These are phyloP conservation scores for Paedocypris sp. DNA, from an alignment of 2,113 vertebrate genomes.

Conservation along the genomic window DNA sequence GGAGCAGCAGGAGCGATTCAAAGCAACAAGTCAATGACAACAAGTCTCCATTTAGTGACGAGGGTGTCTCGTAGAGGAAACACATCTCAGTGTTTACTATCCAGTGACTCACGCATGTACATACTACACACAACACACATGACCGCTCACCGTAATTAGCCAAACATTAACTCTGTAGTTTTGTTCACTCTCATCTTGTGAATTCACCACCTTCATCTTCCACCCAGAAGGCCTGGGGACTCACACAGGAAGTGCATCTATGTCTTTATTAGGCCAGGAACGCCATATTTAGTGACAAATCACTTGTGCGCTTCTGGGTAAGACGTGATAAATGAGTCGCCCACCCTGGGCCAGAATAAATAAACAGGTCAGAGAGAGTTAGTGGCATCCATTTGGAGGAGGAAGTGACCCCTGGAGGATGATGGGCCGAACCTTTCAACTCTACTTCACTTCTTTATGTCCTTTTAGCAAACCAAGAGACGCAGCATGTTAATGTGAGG, in stretches of 20 bases:
- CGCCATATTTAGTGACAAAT: not conserved
- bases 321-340: not conserved
- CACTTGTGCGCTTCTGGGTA: not conserved
- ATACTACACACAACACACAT: too few relatives aligned
- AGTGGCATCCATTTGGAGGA: not conserved
- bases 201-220: not conserved
- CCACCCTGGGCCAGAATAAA: not conserved
- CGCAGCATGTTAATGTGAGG: not conserved
- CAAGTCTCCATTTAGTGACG: too few relatives aligned
- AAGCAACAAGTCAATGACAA: too few relatives aligned
- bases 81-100: too few relatives aligned
- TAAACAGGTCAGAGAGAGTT: conserved; percentile 9
- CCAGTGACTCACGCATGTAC: too few relatives aligned
- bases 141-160: not conserved
- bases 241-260: not conserved
- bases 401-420: not conserved
- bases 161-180: not conserved
- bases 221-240: not conserved
- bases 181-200: not conserved
- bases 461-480: not conserved
- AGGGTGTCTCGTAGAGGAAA: too few relatives aligned
- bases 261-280: not conserved
- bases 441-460: not conserved
- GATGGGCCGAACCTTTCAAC: not conserved
- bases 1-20: too few relatives aligned